phyloP scores from a whole-genome alignment of 2,888 invertebrate species.

The Hirtodrosophila cameraria region DNA sequence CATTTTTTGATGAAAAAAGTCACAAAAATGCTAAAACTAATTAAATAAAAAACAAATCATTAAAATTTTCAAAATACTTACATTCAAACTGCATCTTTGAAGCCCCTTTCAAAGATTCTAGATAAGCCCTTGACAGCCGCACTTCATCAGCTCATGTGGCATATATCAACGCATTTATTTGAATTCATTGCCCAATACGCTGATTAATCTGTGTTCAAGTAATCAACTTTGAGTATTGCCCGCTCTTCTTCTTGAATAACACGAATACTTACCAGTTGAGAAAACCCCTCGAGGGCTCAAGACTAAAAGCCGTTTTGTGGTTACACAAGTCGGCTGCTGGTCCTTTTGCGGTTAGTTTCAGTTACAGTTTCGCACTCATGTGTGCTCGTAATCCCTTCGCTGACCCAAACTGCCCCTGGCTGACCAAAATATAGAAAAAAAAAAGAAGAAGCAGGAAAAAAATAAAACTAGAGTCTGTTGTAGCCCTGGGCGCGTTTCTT shows the following conservation, averaged over 20 bases:
- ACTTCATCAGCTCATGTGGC: conserved; percentile 37
- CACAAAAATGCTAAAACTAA: too few relatives aligned
- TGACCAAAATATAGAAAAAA: conserved; percentile 22
- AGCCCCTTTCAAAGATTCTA: too few relatives aligned
- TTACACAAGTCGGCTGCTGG: conserved; percentile 38
- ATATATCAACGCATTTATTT: conserved; percentile 36
- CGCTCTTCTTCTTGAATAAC: not conserved
- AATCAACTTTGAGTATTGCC: conserved; percentile 64
- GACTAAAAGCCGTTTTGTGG: conserved; percentile 66
- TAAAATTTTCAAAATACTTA: too few relatives aligned
- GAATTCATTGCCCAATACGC: conserved; percentile 40
- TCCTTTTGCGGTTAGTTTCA: conserved; percentile 55
- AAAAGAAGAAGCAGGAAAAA: not conserved
- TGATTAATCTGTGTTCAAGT: conserved; percentile 79
- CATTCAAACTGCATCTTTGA: too few relatives aligned
- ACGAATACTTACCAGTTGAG: conserved; percentile 11
- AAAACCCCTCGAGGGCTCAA: conserved; percentile 21
- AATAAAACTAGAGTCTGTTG: not conserved
- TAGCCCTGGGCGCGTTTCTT: conserved; percentile 25
- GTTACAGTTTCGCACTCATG: conserved; percentile 34
- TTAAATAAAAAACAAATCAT: too few relatives aligned
- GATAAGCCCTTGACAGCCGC: not conserved
- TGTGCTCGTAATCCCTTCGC: conserved; percentile 45
- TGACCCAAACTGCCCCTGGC: conserved; percentile 61
- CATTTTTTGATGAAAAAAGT: too few relatives aligned